These are phyloP conservation scores for Pseudochromis fuscus DNA, from an alignment of 2,797 vertebrate species.

Conservation along the genomic window DNA sequence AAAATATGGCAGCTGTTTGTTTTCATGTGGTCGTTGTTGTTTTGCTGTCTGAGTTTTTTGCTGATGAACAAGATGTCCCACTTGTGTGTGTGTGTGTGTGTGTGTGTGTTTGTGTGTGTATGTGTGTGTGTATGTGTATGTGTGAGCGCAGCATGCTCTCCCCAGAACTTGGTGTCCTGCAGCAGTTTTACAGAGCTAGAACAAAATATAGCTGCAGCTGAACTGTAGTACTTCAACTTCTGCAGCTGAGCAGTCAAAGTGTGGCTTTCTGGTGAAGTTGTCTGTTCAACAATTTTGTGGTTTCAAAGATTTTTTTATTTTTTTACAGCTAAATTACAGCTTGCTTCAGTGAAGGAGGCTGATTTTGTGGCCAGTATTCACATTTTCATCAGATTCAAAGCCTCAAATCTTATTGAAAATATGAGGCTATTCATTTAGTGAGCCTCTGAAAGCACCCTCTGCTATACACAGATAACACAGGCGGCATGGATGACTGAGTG, in stretches of 20 bases:
- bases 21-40: conserved; percentile 55
- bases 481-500: conserved; percentile 19
- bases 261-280: not conserved
- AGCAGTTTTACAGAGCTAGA: conserved; percentile 10
- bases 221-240: not conserved
- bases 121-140: conserved; percentile 35
- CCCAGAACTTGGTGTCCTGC: conserved; percentile 30
- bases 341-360: not conserved
- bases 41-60: conserved; percentile 31
- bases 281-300: not conserved
- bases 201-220: conserved; percentile 3
- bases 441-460: conserved; percentile 30
- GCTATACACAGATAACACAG: conserved; percentile 46
- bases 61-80: conserved; percentile 44
- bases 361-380: conserved; percentile 9
- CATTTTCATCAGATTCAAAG: conserved; percentile 21
- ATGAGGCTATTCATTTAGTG: conserved; percentile 15
- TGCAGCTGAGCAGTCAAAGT: not conserved
- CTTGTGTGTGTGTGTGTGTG: conserved; percentile 16
- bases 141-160: conserved; percentile 13
- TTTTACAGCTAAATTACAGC: conserved; percentile 5
- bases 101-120: conserved; percentile 20
- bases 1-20: conserved; percentile 65
- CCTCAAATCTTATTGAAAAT: conserved; percentile 12
- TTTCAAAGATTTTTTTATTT: conserved; percentile 1